Conservation (phyloP, 2,113 vertebrate species). For the Caranx ignobilis region DNA sequence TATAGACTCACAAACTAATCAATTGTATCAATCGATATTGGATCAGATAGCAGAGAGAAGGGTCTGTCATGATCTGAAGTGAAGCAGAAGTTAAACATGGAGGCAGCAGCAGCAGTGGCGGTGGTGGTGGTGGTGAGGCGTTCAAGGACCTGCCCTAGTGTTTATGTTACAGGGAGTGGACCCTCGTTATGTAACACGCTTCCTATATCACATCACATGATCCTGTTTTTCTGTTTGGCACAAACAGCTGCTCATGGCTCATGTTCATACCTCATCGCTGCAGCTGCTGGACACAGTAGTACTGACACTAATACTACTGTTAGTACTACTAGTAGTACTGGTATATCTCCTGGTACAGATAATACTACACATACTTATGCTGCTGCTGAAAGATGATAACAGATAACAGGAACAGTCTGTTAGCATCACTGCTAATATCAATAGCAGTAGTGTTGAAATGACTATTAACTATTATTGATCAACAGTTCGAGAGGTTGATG, state of each 20-base stretch:
- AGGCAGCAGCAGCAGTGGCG: accelerated
- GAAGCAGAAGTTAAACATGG: conserved; percentile 13
- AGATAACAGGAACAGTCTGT: too few relatives aligned
- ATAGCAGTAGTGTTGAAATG: too few relatives aligned
- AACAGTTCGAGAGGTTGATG: too few relatives aligned
- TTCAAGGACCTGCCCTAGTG: neutral
- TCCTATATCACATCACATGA: conserved; percentile 67
- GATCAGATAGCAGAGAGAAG: too few relatives aligned
- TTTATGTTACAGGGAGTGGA: conserved; percentile 57
- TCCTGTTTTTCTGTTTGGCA: conserved; percentile 30
- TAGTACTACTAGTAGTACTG: neutral
- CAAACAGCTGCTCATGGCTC: conserved; percentile 61
- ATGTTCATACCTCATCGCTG: neutral
- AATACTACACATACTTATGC: too few relatives aligned
- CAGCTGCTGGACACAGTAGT: neutral
- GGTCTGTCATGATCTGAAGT: too few relatives aligned
- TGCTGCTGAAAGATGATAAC: neutral
- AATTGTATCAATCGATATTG: too few relatives aligned
- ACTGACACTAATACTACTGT: neutral
- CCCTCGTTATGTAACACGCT: conserved; percentile 67
- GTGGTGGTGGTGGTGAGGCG: neutral
- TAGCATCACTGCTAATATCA: too few relatives aligned
- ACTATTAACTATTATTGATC: too few relatives aligned
- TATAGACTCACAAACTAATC: too few relatives aligned
- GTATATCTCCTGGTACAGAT: neutral